Percentiles rank a stretch among this genome's conserved stretches.
Evolutionary conservation across 1,140 invertebrate genomes (phyloP).

Genomic region (Sipha flava): DNA sequence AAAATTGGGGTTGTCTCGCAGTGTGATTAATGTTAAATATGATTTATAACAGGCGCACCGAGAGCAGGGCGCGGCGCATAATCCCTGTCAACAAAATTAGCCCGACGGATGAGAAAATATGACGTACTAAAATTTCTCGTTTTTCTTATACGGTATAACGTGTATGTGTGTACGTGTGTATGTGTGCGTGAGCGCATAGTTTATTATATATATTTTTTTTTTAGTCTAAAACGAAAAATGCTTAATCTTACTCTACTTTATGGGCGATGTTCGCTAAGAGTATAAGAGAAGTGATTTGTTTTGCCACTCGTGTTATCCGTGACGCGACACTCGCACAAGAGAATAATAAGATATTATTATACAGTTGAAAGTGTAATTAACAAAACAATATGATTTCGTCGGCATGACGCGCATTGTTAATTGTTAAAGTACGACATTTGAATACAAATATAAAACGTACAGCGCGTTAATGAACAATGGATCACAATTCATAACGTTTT

Average conservation of each 20-base stretch:
- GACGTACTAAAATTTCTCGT: not conserved
- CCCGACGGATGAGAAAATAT: slow-evolving; percentile 9
- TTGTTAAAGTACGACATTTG: too few species aligned
- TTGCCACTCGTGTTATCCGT: not conserved
- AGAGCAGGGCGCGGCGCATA: not conserved
- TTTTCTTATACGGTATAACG: not conserved
- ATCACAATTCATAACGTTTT: too few species aligned
- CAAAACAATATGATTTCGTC: not conserved
- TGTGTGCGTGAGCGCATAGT: too few species aligned
- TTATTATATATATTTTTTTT: too few species aligned
- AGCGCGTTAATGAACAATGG: too few species aligned
- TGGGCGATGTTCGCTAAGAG: not conserved
- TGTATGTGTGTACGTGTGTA: not conserved
- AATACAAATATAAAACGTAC: too few species aligned
- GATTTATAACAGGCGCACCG: slow-evolving; percentile 1
- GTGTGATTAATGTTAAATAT: slow-evolving; percentile 29
- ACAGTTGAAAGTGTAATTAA: not conserved
- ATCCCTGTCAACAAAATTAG: slow-evolving; percentile 28
- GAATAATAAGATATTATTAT: not conserved
- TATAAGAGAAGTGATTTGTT: not conserved
- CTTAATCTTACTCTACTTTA: not conserved
- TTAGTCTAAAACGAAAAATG: not conserved
- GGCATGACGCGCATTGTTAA: too few species aligned
- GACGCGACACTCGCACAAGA: not conserved
- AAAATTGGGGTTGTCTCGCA: slow-evolving; percentile 22